Base-by-base conservation (phyloP, 1,140 invertebrate species). In the Samia ricini region DNA sequence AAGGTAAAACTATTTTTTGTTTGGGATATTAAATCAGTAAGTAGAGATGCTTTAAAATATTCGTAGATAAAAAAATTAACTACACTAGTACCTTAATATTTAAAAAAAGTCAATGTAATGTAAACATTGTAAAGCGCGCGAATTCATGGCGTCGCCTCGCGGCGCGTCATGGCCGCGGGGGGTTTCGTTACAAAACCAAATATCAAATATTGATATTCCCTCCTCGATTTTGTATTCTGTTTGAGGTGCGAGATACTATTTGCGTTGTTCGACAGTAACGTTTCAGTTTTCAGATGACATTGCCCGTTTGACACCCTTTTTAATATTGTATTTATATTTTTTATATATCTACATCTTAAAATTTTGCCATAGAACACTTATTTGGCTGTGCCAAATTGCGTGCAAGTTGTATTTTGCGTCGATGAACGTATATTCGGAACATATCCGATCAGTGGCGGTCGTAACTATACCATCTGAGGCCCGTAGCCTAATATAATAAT, bases 151-250 rank as follows among this genome's bases (percentile, higher is more conserved):
- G 56, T 59, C 33, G 57, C 63, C 50, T 19, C 19, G 15, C 48
- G 48, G 15, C 4, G 7, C 55, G 8, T 26, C 26, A 69, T 64
- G 36, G 69, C 64, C 56, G 64, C 66, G 58, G 67, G 58, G 67
- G 71, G 70, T 77, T 72, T 78, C 75, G 83, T 82, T 76, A 82
- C 79, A 82, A 79, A 79, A 80, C 83, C 83, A 86, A 85, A 85
- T 83, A 83, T 85, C 85, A 85, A 88, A 88, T 88, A 88, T 88
- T 88, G 83, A 85, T 88, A 88, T 81, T 85, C 75, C 55, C 65
- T 76, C 73, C 75, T 65, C 80, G 68, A 83, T 84, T 83, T 76
- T 79, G 78, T 82, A 82, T 83, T 85, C 81, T 79, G 79, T 83
- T 85, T 83, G 81, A 84, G 76, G 79, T 83, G 69, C 64, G 64